Evolutionary conservation across 2,797 vertebrate genomes (phyloP).

Genomic region (Macroramphosus scolopax): DNA sequence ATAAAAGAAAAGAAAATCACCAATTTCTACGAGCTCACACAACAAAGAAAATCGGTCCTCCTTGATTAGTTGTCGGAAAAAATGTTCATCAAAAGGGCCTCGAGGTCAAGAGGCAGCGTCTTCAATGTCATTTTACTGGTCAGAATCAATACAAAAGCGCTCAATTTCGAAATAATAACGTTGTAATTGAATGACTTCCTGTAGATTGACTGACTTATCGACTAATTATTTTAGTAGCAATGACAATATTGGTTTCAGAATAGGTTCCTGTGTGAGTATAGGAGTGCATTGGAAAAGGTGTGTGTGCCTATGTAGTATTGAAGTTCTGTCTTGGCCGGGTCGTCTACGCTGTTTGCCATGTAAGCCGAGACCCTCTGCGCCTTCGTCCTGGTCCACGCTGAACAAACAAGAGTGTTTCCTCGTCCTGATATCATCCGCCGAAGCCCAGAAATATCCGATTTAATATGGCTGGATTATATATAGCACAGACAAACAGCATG

Average conservation of each 20-base stretch:
- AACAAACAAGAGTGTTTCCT: conserved; percentile 49
- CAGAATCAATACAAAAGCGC: background rate
- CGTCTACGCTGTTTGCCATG: conserved; percentile 42
- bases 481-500: conserved; percentile 51
- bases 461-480: conserved; percentile 59
- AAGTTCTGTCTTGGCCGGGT: conserved; percentile 31
- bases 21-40: background rate
- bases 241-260: conserved; percentile 13
- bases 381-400: conserved; percentile 37
- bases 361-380: conserved; percentile 48
- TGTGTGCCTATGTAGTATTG: conserved; percentile 16
- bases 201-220: background rate
- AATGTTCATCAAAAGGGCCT: too few relatives aligned
- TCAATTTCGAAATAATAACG: background rate
- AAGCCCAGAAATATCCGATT: conserved; percentile 41
- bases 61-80: background rate
- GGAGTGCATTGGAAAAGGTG: conserved; percentile 4
- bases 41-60: background rate
- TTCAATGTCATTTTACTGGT: too few relatives aligned
- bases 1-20: background rate
- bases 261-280: conserved; percentile 10
- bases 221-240: conserved; percentile 3
- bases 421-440: conserved; percentile 48
- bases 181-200: background rate
- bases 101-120: background rate